Base-by-base conservation (phyloP, 2,888 invertebrate genomes). In the Aphidoletes aphidimyza region DNA sequence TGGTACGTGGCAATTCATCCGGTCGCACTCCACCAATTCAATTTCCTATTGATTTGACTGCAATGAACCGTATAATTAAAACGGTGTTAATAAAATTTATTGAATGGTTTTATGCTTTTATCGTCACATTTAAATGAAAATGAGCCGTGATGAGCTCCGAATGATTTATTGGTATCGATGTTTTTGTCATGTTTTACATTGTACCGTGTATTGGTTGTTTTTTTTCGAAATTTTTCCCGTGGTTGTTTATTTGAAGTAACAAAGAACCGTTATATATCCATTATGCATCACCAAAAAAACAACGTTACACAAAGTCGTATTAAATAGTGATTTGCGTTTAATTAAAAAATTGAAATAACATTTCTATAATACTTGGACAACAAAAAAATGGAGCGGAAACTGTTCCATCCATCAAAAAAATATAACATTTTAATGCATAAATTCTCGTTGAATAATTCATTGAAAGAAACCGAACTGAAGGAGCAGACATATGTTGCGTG, bases 401-500 rank as follows among this genome's bases (percentile, higher is more conserved):
- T 78, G 78, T 78, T 37, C 81, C 34, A 30, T 30, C 69, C 11
- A 69, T 30, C 1, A 26, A 37, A 81, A 37, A 81, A 37, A 9
- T 6, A 37, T 37, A 8, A 81, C n/a, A 81, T 3, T 69, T 69
- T n/a, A 37, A 81, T 37, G 36, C 8, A 81, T 81, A 81, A 81
- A 81, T 81, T 81, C 37, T n/a, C n/a, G 17, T 37, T 81, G 81
- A 81, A 81, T 81, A 37, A 81, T 81, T 81, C 81, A 81, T 81
- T n/a, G 37, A 37, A 69, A 81, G 8, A 39, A 11, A 78, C 5
- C 36, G 9, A 78, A 36, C 19, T 59, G 2, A 78, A 78, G 39
- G 36, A 83, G 26, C 42, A 39, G 69, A 84, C 84, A 84, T 84
- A 84, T 84, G 84, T 78, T 84, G 59, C 84, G 39, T 84, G 84